A percentile compares a stretch with the other conserved stretches of the same genome.
Conservation (phyloP, 2,797 vertebrate genomes). For the Lateolabrax maculatus region DNA sequence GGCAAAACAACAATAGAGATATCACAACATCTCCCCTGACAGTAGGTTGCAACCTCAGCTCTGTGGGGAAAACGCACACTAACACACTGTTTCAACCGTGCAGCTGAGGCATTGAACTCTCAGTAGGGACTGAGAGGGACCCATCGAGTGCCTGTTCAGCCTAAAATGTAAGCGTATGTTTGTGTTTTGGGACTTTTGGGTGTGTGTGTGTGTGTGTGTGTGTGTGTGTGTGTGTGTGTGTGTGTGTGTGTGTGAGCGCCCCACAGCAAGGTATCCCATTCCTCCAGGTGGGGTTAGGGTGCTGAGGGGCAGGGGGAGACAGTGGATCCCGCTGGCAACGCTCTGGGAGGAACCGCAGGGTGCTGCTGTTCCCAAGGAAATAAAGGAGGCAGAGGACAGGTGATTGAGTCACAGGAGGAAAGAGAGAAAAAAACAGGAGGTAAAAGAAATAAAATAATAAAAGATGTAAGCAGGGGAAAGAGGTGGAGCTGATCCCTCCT, state of each 20-base stretch:
- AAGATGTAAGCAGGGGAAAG: constrained; percentile 19
- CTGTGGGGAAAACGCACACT: constrained; percentile 59
- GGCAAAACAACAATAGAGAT: constrained; percentile 67
- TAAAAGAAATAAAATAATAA: too few relatives aligned
- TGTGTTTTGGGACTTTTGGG: constrained; percentile 41
- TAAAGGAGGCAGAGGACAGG: constrained; percentile 30
- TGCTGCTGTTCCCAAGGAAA: constrained; percentile 53
- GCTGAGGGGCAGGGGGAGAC: constrained; percentile 32
- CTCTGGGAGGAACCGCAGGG: constrained; percentile 56
- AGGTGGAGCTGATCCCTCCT: constrained; percentile 12
- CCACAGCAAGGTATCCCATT: constrained; percentile 72
- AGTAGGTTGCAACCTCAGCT: constrained; percentile 63
- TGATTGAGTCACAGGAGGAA: constrained; percentile 7
- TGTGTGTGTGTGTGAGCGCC: constrained; percentile 28
- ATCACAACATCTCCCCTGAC: constrained; percentile 75
- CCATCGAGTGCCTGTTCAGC: constrained; percentile 22
- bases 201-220: background rate
- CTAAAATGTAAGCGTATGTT: constrained; percentile 36
- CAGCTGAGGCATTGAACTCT: constrained; percentile 52
- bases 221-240: background rate
- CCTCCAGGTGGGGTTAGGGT: constrained; percentile 70
- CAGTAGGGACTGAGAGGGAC: constrained; percentile 56
- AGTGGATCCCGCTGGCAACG: constrained; percentile 38
- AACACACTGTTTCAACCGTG: constrained; percentile 35
- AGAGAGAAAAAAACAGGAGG: background rate